Evolutionary conservation across 2,113 vertebrate species (phyloP), one percentile per base, ranked within the genome.

Genomic region (Atherinomorus stipes): DNA sequence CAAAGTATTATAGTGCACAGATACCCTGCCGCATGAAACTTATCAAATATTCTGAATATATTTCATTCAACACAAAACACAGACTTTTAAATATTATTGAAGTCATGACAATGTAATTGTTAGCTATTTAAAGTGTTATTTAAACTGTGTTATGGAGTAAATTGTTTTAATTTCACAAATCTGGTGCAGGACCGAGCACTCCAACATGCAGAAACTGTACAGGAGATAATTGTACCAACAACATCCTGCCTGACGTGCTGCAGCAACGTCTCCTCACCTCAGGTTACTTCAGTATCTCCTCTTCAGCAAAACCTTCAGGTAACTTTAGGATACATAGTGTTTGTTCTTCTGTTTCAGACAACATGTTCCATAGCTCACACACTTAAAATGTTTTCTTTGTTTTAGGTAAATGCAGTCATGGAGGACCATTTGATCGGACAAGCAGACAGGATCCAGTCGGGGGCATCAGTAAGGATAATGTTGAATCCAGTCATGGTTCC

Each of bases 321-420:
- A 70, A 68, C 25, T 1, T 22, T 11, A 2, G 40, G 1, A 6
- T n/a, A 15, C 2, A 25, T 6, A 42, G 12, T 13, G 23, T 57
- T 22, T 57, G 1, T 52, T 3, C 38, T 63, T 2, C n/a, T 19
- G 51, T 50, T 37, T 58, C 4, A 18, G 10, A 52, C 15, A 4
- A 11, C 8, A 4, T 62, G 13, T 8, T 7, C 31, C 5, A 34
- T 26, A 1, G 4, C 18, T 25, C 37, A 57, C 11, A 21, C 5
- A 8, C n/a, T 0, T 11, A 23, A 51, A 18, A 11, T 25, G 8
- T n/a, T 53, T 19, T 54, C 8, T 57, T n/a, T 64, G 12, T 4
- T 49, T 2, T 0, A 31, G 91, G 91, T 28, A 93, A 93, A 81
- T 91, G 89, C 74, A 91, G 90, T 45, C 89, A 92, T 1, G 91